Conservation (phyloP, 1,140 invertebrate species). For the Platyscapa corneri region DNA sequence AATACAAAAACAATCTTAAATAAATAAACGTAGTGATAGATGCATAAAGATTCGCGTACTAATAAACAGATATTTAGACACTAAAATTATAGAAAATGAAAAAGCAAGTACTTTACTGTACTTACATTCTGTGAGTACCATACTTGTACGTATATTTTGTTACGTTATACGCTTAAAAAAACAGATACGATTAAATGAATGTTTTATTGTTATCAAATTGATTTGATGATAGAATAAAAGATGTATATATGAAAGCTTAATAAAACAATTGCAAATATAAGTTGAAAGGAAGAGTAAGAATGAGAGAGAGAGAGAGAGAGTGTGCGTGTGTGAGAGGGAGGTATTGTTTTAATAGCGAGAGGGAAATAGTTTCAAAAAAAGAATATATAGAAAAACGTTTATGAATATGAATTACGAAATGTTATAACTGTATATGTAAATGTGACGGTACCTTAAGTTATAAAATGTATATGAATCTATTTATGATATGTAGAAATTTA, state of each 20-base stretch:
- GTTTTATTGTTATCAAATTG: conserved; percentile 50
- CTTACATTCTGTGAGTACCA: conserved; percentile 35
- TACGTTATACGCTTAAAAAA: conserved; percentile 49
- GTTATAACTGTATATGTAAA: conserved; percentile 52
- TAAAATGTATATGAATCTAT: conserved; percentile 49
- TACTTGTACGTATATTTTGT: conserved; percentile 52
- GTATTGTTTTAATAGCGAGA: background rate
- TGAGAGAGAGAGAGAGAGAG: background rate
- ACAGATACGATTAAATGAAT: conserved; percentile 36
- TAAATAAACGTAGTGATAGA: conserved; percentile 37
- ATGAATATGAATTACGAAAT: conserved; percentile 50
- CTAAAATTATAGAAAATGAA: conserved; percentile 29
- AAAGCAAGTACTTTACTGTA: conserved; percentile 25
- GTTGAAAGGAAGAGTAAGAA: conserved; percentile 23
- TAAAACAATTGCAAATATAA: background rate
- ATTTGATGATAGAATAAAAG: conserved; percentile 32
- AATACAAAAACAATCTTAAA: conserved; percentile 27
- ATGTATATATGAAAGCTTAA: conserved; percentile 10
- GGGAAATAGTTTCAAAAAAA: conserved; percentile 13
- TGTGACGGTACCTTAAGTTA: conserved; percentile 51
- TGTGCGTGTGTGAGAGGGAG: background rate
- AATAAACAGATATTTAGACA: conserved; percentile 31
- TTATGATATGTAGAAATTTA: conserved; percentile 51
- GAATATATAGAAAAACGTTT: conserved; percentile 33
- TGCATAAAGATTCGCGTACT: conserved; percentile 41